Evolutionary conservation across 2,888 invertebrate genomes (phyloP), one percentile per base, ranked within the genome.

Genomic region (Argyresthia albistria): DNA sequence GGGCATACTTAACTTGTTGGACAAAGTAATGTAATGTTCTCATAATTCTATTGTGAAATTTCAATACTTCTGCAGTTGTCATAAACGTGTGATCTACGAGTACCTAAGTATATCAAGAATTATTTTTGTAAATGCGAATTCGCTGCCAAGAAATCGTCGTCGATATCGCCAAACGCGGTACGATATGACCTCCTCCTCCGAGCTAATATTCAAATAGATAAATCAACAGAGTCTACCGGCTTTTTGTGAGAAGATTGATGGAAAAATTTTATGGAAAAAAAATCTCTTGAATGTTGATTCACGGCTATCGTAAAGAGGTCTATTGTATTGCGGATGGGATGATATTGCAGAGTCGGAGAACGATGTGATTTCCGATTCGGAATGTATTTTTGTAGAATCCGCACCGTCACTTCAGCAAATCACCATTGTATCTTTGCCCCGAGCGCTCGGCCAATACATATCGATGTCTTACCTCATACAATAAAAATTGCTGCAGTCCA

Each of bases 121-220:
- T 36, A 37, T 48, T 48, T 48, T 48, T 15, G 14, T 25, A 48
- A 36, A 37, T 14, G 8, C 11, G 48, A 37, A 48, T 15, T 36
- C 48, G 48, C 12, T 48, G 48, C 48, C 48, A 48, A 48, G 48
- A 48, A 48, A 25, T 37, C 37, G 48, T 48, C 48, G 37, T 48
- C 48, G 48, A 48, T 48, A 48, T 48, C 37, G 11, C 48, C 36
- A 11, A n/a, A 35, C 35, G 35, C 10, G 36, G 4, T 12, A 36
- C 60, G 55, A 63, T 61, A 63, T 64, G 69, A 67, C 70, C 67
- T 64, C 69, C 63, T 70, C 70, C 62, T 63, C 62, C 59, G 61
- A 66, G 70, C 73, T 79, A 78, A 80, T 80, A 80, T 79, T 76
- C 77, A 79, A 76, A 80, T 75, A 80, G 76, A 80, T 81, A 80